Base-by-base conservation (phyloP, 1,140 invertebrate species). In the Drosophila kepulauana region DNA sequence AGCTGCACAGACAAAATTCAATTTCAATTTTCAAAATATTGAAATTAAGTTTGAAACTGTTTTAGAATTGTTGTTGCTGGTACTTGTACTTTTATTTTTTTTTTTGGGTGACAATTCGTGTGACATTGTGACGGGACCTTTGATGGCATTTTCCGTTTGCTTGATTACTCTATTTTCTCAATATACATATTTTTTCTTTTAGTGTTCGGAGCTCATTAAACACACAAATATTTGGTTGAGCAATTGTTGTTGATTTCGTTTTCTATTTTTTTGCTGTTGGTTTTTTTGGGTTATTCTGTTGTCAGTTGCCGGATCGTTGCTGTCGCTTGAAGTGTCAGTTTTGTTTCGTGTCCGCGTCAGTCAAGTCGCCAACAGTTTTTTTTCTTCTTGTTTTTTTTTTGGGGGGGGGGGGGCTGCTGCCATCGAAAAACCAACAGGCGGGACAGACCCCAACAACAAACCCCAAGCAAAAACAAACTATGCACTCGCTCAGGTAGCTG, bases 251-350 rank as follows among this genome's bases (percentile, higher is more conserved):
- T 45, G 13, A 2, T 66, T 28, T 45, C 30, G 25, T 43, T 72
- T 63, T 33, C 1, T 33, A 8, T 33, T 5, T 33, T 5, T n/a
- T n/a, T n/a, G n/a, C n/a, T 33, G 30, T 33, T 45, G 38, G 51
- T 20, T 15, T 20, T 13, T 30, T n/a, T 13, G 56, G 43, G 16
- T 58, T 58, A 51, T 61, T 65, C 57, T 49, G 58, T 71, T 81
- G 77, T 73, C 78, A 66, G 49, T 76, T 46, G 46, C 77, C 69
- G 56, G 48, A 25, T 45, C 28, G 61, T 48, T 82, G 64, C 73
- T 82, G 82, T 86, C 82, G 82, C 85, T 86, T 87, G 79, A 86
- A 86, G 82, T 86, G 82, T 82, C 82, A 86, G 75, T 87, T 86
- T 81, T 87, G 75, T 86, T 86, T 86, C 82, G 82, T 86, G 82